Evolutionary conservation across 2,797 vertebrate species (phyloP).

Genomic region (Macropus fuliginosus): DNA sequence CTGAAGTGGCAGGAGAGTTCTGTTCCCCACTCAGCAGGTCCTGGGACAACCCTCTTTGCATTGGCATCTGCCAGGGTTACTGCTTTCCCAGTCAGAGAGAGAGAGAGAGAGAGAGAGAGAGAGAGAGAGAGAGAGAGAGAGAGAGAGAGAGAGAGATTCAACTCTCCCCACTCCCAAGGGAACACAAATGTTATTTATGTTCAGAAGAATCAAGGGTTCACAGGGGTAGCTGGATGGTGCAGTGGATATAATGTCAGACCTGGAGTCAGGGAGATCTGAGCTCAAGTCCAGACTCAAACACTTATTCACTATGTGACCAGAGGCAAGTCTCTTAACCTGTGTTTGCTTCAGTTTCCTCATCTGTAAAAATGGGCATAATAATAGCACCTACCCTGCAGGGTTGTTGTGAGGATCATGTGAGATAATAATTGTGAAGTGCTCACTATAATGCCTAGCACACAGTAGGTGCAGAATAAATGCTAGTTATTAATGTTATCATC

Average conservation of each 20-base stretch:
- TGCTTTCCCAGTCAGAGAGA: neutral
- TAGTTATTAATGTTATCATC: too few species aligned
- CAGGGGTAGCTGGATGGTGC: neutral
- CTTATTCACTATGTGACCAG: neutral
- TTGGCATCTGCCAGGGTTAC: neutral
- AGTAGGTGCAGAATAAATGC: too few species aligned
- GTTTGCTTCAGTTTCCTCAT: constrained; percentile 29
- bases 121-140: neutral
- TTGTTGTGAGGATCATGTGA: neutral
- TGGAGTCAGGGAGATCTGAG: neutral
- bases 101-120: neutral
- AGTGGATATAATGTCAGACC: neutral
- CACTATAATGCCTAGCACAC: neutral
- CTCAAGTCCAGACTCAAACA: neutral
- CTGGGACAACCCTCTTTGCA: neutral
- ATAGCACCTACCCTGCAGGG: neutral
- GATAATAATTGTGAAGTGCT: too few species aligned
- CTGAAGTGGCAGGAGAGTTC: neutral
- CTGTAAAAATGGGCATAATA: constrained; percentile 6
- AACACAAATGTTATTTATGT: neutral
- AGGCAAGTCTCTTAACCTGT: neutral
- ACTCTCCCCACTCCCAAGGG: neutral
- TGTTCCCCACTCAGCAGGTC: neutral
- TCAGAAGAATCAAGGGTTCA: neutral
- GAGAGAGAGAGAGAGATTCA: neutral